Evolutionary conservation across 2,797 vertebrate species (phyloP).

Genomic region (Syndactyla subalaris): DNA sequence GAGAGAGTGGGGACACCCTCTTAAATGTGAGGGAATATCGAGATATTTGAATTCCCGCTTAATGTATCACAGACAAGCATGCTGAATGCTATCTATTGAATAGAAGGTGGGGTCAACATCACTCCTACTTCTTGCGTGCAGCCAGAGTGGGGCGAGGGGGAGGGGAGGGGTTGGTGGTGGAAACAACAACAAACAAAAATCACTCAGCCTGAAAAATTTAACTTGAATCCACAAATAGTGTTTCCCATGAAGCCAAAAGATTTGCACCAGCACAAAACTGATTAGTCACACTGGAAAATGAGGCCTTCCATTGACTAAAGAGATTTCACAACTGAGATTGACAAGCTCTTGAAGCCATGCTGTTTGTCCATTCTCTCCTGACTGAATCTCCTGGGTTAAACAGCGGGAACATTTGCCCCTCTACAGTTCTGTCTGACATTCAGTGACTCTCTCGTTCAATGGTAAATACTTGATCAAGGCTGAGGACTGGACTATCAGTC

Average conservation of each 20-base stretch:
- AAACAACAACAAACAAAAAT: neutral
- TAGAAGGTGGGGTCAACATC: neutral
- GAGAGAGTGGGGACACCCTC: neutral
- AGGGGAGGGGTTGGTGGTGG: too few species aligned
- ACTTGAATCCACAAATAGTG: neutral
- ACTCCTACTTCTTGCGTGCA: neutral
- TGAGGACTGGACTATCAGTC: neutral
- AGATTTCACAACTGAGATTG: slow-evolving; percentile 6
- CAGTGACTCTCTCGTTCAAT: neutral
- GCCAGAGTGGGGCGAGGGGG: neutral
- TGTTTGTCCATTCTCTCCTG: slow-evolving; percentile 2
- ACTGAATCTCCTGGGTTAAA: neutral
- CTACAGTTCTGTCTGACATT: neutral
- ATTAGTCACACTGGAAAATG: slow-evolving; percentile 38
- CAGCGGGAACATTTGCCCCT: neutral
- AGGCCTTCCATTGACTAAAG: neutral
- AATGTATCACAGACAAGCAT: neutral
- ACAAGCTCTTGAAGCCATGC: neutral
- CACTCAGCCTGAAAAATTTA: neutral
- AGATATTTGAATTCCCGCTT: neutral
- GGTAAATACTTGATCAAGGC: neutral
- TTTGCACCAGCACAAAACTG: neutral
- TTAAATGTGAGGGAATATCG: accelerated
- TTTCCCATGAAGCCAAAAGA: neutral
- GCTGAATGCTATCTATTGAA: neutral